Evolutionary conservation across 2,888 invertebrate genomes (phyloP).

Genomic region (Scaptomyza tumidula): DNA sequence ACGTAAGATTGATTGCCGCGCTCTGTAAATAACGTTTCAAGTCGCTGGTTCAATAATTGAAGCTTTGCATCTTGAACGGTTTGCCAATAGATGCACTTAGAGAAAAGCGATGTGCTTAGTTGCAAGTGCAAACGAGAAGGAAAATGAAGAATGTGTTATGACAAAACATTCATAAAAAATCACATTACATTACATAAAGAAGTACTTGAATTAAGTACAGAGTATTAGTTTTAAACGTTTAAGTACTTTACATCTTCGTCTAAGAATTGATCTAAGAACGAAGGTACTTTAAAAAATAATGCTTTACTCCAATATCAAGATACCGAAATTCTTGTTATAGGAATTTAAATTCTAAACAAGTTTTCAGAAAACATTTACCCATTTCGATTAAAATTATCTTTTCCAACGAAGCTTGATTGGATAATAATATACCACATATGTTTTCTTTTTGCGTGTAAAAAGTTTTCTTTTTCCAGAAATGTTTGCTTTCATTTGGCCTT

Average conservation of each 20-base stretch:
- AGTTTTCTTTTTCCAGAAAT: background rate
- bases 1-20: background rate
- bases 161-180: no score
- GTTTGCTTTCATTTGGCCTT: background rate
- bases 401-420: no score
- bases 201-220: background rate
- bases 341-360: no score
- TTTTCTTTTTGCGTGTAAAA: background rate
- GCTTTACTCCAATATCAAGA: no score
- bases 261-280: background rate
- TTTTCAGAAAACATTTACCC: no score
- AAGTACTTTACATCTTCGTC: no score
- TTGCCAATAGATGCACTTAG: background rate
- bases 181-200: no score
- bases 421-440: background rate
- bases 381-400: no score
- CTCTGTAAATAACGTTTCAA: conserved; percentile 2
- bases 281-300: no score
- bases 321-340: no score
- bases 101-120: background rate
- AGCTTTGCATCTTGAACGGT: background rate
- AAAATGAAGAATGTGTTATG: no score
- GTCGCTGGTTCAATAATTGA: conserved; percentile 14
- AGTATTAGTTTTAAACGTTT: background rate
- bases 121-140: no score